Evolutionary conservation across 2,797 vertebrate species (phyloP), one percentile per base, ranked within the genome.

Genomic region (Enteromius radiatus): DNA sequence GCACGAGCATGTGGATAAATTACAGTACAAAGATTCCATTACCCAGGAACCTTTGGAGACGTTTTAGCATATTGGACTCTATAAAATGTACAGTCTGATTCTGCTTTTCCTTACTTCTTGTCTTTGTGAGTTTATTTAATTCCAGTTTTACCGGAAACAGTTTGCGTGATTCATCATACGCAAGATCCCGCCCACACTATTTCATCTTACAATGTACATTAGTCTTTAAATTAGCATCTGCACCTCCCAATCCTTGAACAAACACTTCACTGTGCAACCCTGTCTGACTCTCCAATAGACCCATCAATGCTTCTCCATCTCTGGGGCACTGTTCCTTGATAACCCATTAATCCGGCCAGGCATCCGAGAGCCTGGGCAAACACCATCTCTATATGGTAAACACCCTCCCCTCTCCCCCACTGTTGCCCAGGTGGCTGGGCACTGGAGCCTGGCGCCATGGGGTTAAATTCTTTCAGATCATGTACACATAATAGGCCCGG

Each of bases 401-500:
- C 91, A 95, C 89, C 85, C 85, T 86, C 84, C 84, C 68, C 71
- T 76, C 73, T 78, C 70, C 59, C 52, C 78, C 74, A 82, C 83
- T 36, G 21, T 65, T 54, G 78, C 47, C 81, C 49, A 68, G 81
- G 79, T 36, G 52, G 84, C 87, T 54, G 76, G n/a, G 80, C 81
- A 81, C n/a, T 54, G 88, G 76, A 84, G 67, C 52, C 79, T 81
- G 73, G 88, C 77, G 76, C 83, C 76, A 49, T 61, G 90, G 94
- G 93, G 94, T 93, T 92, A 94, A 91, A 94, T 93, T 94, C 94
- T 94, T 95, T 95, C 94, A 95, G 94, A 96, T 95, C 94, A 93
- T 94, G 94, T 94, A 94, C 93, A 95, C 92, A 94, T 95, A 95
- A 96, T 95, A 92, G 93, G 91, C 93, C 91, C 91, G 88, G 91